These are phyloP conservation scores for Corythaixoides concolor DNA, from an alignment of 2,113 vertebrate species.

Conservation along the genomic window DNA sequence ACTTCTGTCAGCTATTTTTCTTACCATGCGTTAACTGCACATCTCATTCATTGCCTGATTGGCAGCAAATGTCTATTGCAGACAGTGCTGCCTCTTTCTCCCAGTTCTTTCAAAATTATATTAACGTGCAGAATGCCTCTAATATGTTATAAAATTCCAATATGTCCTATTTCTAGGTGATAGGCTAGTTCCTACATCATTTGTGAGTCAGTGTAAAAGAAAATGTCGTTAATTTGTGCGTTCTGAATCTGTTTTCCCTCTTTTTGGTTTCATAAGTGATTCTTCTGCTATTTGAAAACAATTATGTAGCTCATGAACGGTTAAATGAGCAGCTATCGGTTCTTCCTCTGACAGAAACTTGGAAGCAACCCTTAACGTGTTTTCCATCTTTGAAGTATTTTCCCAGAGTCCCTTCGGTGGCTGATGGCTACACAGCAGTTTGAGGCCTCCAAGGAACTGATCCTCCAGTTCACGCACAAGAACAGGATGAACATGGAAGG, in stretches of 20 bases:
- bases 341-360: background rate
- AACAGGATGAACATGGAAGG: conserved; percentile 82
- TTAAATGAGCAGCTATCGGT: background rate
- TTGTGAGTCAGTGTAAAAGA: background rate
- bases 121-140: background rate
- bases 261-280: background rate
- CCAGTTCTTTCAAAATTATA: background rate
- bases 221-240: background rate
- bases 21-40: background rate
- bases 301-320: rapidly evolving
- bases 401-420: conserved; percentile 96
- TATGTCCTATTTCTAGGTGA: background rate
- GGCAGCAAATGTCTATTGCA: background rate
- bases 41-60: background rate
- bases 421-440: conserved; percentile 95
- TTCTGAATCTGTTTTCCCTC: background rate
- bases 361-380: background rate
- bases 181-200: background rate
- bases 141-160: background rate
- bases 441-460: conserved; percentile 87
- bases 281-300: background rate
- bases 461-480: conserved; percentile 85
- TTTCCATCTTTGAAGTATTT: conserved; percentile 80
- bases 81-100: background rate
- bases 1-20: background rate